phyloP scores from a whole-genome alignment of 2,113 vertebrate species.

The Rhea pennata region DNA sequence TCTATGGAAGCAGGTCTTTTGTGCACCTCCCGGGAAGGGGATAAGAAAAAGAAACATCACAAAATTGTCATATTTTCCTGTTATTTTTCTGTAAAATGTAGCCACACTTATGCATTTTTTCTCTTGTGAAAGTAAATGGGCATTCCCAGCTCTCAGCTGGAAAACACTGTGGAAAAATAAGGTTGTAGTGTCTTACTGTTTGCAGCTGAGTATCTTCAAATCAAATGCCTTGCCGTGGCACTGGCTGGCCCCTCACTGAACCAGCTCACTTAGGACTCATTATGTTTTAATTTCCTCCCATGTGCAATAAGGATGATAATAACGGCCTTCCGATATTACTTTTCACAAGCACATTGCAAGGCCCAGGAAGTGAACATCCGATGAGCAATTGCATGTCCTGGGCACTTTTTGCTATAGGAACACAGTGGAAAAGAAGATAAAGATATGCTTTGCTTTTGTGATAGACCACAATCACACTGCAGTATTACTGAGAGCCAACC shows the following conservation, averaged over 20 bases:
- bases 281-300: neutral
- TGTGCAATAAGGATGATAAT: too few species aligned
- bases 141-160: neutral
- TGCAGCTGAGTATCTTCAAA: neutral
- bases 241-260: neutral
- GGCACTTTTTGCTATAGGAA: neutral
- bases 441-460: neutral
- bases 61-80: neutral
- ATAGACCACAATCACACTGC: neutral
- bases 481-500: neutral
- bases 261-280: too few species aligned
- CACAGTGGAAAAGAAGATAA: neutral
- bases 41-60: neutral
- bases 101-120: neutral
- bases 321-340: too few species aligned
- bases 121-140: neutral
- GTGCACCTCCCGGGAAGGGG: neutral
- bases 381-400: neutral
- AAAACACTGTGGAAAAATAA: neutral
- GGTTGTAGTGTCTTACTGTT: neutral
- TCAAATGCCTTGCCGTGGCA: rapidly evolving
- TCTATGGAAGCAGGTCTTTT: neutral
- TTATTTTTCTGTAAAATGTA: neutral
- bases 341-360: neutral
- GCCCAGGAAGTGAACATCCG: neutral